phyloP scores from a whole-genome alignment of 2,888 invertebrate genomes.

The Alloscopus bannaensis region DNA sequence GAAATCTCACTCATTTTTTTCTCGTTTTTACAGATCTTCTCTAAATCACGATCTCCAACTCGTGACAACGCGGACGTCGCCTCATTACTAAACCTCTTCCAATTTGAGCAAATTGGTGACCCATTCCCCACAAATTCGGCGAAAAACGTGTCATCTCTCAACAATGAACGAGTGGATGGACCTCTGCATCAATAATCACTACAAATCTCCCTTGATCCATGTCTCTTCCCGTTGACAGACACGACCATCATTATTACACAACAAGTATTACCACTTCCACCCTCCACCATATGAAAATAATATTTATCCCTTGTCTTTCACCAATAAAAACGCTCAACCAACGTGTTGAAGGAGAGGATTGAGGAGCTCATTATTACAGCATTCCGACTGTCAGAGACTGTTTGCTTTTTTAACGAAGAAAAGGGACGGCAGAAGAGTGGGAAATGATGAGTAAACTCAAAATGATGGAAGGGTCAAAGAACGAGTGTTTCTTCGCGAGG shows the following conservation, averaged over 20 bases:
- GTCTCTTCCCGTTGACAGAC: slow-evolving; percentile 51
- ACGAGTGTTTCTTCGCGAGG: slow-evolving; percentile 30
- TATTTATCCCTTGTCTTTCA: slow-evolving; percentile 44
- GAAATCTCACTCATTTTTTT: slow-evolving; percentile 3
- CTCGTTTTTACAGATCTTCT: slow-evolving; percentile 40
- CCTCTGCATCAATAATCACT: slow-evolving; percentile 44
- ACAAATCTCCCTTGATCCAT: slow-evolving; percentile 4
- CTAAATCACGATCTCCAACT: slow-evolving; percentile 24
- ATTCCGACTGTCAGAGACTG: slow-evolving; percentile 20
- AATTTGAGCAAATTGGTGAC: slow-evolving; percentile 41
- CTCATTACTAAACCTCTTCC: background rate
- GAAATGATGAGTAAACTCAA: slow-evolving; percentile 43
- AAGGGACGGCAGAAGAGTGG: slow-evolving; percentile 12
- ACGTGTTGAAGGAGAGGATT: slow-evolving; percentile 7
- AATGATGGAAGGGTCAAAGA: slow-evolving; percentile 57
- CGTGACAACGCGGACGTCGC: background rate
- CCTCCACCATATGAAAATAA: background rate
- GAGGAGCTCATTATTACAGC: slow-evolving; percentile 19
- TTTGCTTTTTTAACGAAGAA: slow-evolving; percentile 54
- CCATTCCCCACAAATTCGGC: slow-evolving; percentile 25
- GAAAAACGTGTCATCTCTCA: slow-evolving; percentile 22
- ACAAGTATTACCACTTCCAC: background rate
- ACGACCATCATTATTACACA: slow-evolving; percentile 9
- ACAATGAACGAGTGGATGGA: slow-evolving; percentile 48
- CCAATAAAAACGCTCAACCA: slow-evolving; percentile 49